These are phyloP conservation scores for Nasonia vitripennis DNA, from an alignment of 1,140 invertebrate genomes.

Conservation along the genomic window DNA sequence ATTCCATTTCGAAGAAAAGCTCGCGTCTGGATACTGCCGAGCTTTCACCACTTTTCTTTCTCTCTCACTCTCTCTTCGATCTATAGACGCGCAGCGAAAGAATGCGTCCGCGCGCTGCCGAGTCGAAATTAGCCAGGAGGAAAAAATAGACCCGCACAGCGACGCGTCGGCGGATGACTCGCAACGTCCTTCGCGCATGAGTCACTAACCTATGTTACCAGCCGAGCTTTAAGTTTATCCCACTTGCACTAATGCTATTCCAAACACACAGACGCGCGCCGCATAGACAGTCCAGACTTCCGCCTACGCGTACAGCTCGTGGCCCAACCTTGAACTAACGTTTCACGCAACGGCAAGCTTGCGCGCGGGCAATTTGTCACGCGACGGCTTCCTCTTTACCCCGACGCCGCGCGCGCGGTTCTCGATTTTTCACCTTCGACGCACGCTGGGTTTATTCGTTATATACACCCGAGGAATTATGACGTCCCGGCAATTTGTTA, in stretches of 20 bases:
- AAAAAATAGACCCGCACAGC: constrained; percentile 37
- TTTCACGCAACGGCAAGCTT: constrained; percentile 25
- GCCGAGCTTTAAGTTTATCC: constrained; percentile 20
- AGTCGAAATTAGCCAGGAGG: constrained; percentile 23
- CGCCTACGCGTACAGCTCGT: constrained; percentile 57
- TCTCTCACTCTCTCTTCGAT: not conserved
- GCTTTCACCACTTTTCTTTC: too few species aligned
- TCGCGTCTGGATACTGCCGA: too few species aligned
- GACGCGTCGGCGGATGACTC: not conserved
- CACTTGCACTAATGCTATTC: constrained; percentile 60
- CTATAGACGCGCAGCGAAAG: not conserved
- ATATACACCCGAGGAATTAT: not conserved
- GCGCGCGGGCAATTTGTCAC: constrained; percentile 29
- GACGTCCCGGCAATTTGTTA: not conserved
- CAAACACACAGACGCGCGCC: constrained; percentile 54
- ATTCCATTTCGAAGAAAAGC: too few species aligned
- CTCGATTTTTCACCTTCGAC: constrained; percentile 34
- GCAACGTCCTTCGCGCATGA: constrained; percentile 55
- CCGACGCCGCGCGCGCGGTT: not conserved
- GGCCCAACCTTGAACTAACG: constrained; percentile 64
- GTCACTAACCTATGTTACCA: constrained; percentile 68
- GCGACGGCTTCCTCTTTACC: not conserved
- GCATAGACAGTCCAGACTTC: not conserved
- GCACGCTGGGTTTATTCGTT: not conserved
- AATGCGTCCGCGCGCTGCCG: not conserved